Evolutionary conservation across 2,797 vertebrate species (phyloP).

Genomic region (Coluber constrictor): DNA sequence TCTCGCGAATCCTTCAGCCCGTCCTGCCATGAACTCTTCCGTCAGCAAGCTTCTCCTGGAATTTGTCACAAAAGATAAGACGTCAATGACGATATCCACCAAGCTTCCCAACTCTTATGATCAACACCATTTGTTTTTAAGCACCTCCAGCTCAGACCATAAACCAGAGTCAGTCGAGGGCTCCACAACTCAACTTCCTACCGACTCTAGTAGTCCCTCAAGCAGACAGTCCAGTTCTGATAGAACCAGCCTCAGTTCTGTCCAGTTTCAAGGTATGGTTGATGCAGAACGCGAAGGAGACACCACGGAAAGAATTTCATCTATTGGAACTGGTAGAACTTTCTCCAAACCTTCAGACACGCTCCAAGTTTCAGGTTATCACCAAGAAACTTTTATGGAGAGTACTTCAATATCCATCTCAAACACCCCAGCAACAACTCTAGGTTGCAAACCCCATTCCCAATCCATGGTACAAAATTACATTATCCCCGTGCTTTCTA

Average conservation of each 20-base stretch:
- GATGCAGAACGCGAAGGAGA: too few relatives aligned
- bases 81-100: not conserved
- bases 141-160: too few relatives aligned
- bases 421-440: not conserved
- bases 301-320: not conserved
- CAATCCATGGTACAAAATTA: not conserved
- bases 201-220: too few relatives aligned
- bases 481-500: not conserved
- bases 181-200: not conserved
- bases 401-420: not conserved
- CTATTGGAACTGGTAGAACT: not conserved
- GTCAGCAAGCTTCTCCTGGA: not conserved
- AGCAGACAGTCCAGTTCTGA: not conserved
- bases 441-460: too few relatives aligned
- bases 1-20: not conserved
- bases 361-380: not conserved
- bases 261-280: not conserved
- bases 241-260: not conserved
- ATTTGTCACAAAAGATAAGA: not conserved
- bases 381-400: not conserved
- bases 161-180: not conserved
- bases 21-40: not conserved
- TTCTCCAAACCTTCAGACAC: not conserved
- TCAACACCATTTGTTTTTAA: not conserved
- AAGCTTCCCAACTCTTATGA: too few relatives aligned